Evolutionary conservation across 1,140 invertebrate species (phyloP).

Genomic region (Reticulitermes speratus): DNA sequence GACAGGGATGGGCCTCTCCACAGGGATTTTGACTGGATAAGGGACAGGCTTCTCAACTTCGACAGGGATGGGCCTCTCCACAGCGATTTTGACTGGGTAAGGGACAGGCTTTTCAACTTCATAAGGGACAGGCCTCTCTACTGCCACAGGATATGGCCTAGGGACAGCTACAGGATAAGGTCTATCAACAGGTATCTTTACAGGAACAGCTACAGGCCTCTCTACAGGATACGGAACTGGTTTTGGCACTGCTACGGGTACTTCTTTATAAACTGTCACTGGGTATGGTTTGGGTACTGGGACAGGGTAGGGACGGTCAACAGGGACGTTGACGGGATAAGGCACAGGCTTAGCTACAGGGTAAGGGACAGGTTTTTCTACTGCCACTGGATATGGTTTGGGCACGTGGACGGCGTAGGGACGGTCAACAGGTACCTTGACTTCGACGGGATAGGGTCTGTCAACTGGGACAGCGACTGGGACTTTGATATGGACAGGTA

Average conservation of each 20-base stretch:
- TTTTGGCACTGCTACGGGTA: constrained; percentile 23
- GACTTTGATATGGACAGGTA: neutral
- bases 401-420: constrained; percentile 31
- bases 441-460: constrained; percentile 28
- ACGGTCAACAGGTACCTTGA: constrained; percentile 26
- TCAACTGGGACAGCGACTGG: constrained; percentile 21
- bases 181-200: constrained; percentile 56
- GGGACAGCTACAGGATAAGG: constrained; percentile 66
- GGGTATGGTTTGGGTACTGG: constrained; percentile 34
- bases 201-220: constrained; percentile 59
- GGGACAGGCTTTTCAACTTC: constrained; percentile 24
- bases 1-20: neutral
- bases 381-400: neutral
- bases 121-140: constrained; percentile 47
- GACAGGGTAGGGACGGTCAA: constrained; percentile 52
- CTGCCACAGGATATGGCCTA: constrained; percentile 50
- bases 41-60: neutral
- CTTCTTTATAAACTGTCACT: constrained; percentile 21
- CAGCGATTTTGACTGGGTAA: constrained; percentile 25
- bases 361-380: constrained; percentile 38
- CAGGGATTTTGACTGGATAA: constrained; percentile 24
- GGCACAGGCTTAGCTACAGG: constrained; percentile 30
- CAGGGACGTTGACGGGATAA: constrained; percentile 52
- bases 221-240: constrained; percentile 63
- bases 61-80: neutral